Evolutionary conservation across 2,888 invertebrate species (phyloP), one percentile per base, ranked within the genome.

Genomic region (Drosophila setosimentum): DNA sequence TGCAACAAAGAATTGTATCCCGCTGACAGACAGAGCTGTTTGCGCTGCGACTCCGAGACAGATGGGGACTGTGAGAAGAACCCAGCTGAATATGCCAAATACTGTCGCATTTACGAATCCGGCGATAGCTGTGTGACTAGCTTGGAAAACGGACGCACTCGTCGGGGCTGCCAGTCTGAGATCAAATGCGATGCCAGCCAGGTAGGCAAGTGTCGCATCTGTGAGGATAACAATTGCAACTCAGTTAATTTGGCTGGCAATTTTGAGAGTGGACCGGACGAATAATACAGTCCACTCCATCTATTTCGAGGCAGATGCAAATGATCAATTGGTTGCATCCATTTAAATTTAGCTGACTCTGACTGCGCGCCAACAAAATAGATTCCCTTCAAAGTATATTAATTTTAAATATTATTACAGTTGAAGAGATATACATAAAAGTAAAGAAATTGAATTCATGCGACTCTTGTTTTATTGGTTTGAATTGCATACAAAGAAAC

Each of bases 91-190:
- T 87, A 81, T 29, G 67, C 73, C 27, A 68, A 68, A 27, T 62
- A 87, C 5, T 92, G 92, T 29, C 61, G 77, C 10, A n/a, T 53
- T 11, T 92, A 92, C 21, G 37, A 71, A 6, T 51, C 77, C 0
- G 64, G 68, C 3, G 91, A 92, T 21, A 48, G 30, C 16, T 92
- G 92, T 37, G 90, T 88, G 0, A 86, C 90, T 2, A 78, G 73
- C 50, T 21, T 92, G n/a, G 73, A 78, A 49, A 80, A 80, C 4
- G 80, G 81, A 0, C 87, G 77, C 29, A 90, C 87, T 0, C 78
- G 80, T 11, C 92, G 92, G 11, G 92, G 92, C 29, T 92, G 92
- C 59, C 57, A 72, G 2, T 89, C 90, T 1, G 91, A 91, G 37
- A 32, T 92, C 7, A 60, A 64, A 8, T 92, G 92, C 40, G 84